Evolutionary conservation across 2,888 invertebrate species (phyloP), one percentile per base, ranked within the genome.

Genomic region (Colletes collaris): DNA sequence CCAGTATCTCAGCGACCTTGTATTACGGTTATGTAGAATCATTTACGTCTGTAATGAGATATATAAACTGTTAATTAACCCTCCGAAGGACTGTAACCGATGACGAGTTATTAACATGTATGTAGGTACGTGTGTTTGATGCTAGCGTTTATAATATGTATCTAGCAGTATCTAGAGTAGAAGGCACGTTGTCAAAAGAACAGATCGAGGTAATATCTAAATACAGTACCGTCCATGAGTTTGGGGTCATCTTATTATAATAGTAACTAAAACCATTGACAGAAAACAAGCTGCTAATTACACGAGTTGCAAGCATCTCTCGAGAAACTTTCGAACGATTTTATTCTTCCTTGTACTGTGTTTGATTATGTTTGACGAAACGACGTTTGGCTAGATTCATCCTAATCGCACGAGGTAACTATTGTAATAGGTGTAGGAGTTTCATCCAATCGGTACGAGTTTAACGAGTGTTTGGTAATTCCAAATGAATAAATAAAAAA

Each of bases 1-100:
- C 92, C 92, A 92, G 90, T 93, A 92, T 92, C 93, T 93, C 93
- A 92, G 93, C 91, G 92, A 92, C 92, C 93, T 92, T 92, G 86
- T 83, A 86, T 79, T 86, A 79, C 85, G 66, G 73, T 76, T 76
- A 84, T 71, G 74, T 84, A 59, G 72, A 55, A 65, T 64, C 67
- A 71, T 67, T 72, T 69, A 44, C 35, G 66, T 79, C 74, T 81
- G 80, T 80, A 70, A 79, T 79, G 60, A 79, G 79, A 73, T 56
- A 66, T 56, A 66, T 40, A 64, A 63, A 62, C 58, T 70, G 77
- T 69, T 66, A 68, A 72, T 72, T 68, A 6, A 59, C 50, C 76
- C 50, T 56, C 10, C 65, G 55, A 44, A 50, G 73, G 35, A 3
- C 11, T 50, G 46, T 35, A 46, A 52, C 44, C 13, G 53, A 55